Conservation (phyloP, 2,797 vertebrate species). For the Austrolebias charrua region DNA sequence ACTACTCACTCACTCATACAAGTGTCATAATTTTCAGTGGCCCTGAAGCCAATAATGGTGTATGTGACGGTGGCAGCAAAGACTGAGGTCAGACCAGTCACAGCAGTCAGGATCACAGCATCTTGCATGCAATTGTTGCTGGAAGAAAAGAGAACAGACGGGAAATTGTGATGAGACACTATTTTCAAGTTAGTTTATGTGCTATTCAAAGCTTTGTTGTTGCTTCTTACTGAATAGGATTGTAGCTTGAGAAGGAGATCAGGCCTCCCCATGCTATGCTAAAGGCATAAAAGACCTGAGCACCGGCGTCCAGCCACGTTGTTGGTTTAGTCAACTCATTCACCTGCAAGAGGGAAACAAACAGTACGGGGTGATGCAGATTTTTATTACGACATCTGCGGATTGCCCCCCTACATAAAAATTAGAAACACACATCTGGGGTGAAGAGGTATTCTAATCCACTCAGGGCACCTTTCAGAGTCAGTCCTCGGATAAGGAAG, state of each 20-base stretch:
- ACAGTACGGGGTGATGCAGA: background rate
- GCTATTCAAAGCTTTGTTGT: background rate
- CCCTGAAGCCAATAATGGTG: slow-evolving; percentile 94
- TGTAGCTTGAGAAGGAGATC: slow-evolving; percentile 99
- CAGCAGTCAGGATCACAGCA: slow-evolving; percentile 84
- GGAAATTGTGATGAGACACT: background rate
- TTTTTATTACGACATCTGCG: background rate
- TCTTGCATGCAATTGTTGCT: slow-evolving; percentile 96
- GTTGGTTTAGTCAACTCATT: slow-evolving; percentile 84
- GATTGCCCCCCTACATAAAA: rapidly evolving
- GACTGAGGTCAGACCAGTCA: slow-evolving; percentile 90
- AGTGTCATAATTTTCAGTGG: slow-evolving; percentile 87
- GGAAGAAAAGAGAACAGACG: slow-evolving; percentile 5
- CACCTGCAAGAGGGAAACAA: slow-evolving; percentile 68
- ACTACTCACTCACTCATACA: slow-evolving; percentile 83
- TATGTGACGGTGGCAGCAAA: slow-evolving; percentile 92
- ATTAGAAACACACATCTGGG: slow-evolving; percentile 82
- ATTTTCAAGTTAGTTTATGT: no score
- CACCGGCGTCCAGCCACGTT: slow-evolving; percentile 94
- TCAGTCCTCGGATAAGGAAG: slow-evolving; percentile 91
- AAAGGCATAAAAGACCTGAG: slow-evolving; percentile 95
- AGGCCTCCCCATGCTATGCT: slow-evolving; percentile 93
- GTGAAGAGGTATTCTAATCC: slow-evolving; percentile 91
- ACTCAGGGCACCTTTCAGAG: slow-evolving; percentile 85
- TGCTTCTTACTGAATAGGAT: slow-evolving; percentile 90